Evolutionary conservation across 2,888 invertebrate species (phyloP), one percentile per base, ranked within the genome.

Genomic region (Pteria penguin): DNA sequence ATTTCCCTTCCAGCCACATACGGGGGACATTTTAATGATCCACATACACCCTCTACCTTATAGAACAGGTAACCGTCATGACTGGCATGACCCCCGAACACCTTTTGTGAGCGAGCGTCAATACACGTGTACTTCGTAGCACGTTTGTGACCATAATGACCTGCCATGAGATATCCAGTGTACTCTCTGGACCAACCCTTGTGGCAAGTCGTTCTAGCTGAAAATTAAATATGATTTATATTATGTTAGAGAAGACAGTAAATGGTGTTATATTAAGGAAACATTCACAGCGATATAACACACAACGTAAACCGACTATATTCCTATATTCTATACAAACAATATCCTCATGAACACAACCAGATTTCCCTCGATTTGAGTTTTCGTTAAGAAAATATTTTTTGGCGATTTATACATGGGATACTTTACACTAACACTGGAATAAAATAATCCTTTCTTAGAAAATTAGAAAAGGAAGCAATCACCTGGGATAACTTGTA

Each of bases 151-250:
- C 27, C 54, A 14, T 76, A 60, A 70, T 80, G 68, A 4, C 69
- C 77, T 0, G 83, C 36, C 79, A 82, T 78, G 32, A 86, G 66
- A 68, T 82, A 82, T 31, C 86, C 84, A 1, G 54, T 26, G 71
- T 86, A 86, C 70, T 84, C 84, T 29, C 70, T 18, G 5, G 62
- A 75, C 84, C 84, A 86, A 4, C 82, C 84, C 1, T 54, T 31
- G n/a, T 74, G 73, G 63, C 86, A 86, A 27, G 69, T 45, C 14
- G 45, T 67, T 24, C 75, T 52, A 4, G 72, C 72, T 68, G 26
- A n/a, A 68, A 68, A 1, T 4, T 2, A 33, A 5, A 11, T 36
- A 24, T 26, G n/a, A n/a, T n/a, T n/a, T n/a, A n/a, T n/a, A n/a
- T n/a, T n/a, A n/a, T n/a, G n/a, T n/a, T n/a, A n/a, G n/a, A n/a